phyloP scores from a whole-genome alignment of 2,797 vertebrate genomes.

The Micropoecilia bifurca region DNA sequence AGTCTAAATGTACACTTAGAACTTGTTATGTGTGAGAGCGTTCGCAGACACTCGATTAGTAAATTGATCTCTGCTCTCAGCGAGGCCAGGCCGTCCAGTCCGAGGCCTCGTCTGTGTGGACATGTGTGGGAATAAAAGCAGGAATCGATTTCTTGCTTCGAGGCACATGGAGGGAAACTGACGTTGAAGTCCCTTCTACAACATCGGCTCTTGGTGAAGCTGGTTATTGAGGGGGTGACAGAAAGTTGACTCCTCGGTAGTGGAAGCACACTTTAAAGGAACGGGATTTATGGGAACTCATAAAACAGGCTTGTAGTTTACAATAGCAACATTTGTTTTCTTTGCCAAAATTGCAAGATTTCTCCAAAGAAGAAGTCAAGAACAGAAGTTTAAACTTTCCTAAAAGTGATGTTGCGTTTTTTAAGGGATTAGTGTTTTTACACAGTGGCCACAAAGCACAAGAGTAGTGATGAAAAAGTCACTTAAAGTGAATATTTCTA shows the following conservation, averaged over 20 bases:
- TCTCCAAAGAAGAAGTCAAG: not conserved
- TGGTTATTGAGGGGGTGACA: not conserved
- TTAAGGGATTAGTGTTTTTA: not conserved
- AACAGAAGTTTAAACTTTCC: not conserved
- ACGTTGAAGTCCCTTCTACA: not conserved
- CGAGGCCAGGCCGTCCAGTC: conserved; percentile 8
- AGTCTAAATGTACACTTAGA: not conserved
- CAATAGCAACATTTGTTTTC: not conserved
- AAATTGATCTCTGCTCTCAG: conserved; percentile 55
- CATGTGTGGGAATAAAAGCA: conserved; percentile 67
- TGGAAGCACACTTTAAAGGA: not conserved
- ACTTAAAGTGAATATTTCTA: not conserved
- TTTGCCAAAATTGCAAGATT: not conserved
- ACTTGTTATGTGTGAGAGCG: not conserved
- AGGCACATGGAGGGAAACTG: conserved; percentile 23
- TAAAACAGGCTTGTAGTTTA: not conserved
- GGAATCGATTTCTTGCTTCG: conserved; percentile 48
- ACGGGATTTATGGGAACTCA: not conserved
- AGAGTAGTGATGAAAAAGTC: not conserved
- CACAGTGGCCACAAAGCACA: not conserved
- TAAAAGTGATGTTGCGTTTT: not conserved
- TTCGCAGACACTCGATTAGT: conserved; percentile 14
- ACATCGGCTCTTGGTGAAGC: not conserved
- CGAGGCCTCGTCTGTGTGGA: conserved; percentile 50
- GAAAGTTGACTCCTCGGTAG: not conserved